Evolutionary conservation across 2,888 invertebrate genomes (phyloP).

Genomic region (Orthosia incerta): DNA sequence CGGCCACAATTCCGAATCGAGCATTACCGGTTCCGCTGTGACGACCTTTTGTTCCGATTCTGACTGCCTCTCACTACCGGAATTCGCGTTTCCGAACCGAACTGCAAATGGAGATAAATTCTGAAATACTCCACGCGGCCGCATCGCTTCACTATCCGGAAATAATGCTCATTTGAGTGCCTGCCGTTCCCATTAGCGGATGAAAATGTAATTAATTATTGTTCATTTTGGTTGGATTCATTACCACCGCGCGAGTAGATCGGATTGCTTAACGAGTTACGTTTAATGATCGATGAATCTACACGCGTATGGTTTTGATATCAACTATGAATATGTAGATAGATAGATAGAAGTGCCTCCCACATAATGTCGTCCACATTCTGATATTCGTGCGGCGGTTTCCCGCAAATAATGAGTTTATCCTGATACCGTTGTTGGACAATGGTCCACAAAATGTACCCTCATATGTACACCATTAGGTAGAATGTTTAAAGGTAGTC

Average conservation of each 20-base stretch:
- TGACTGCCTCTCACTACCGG: conserved; percentile 73
- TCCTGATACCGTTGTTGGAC: conserved; percentile 27
- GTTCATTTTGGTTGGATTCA: conserved; percentile 77
- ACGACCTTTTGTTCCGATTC: conserved; percentile 82
- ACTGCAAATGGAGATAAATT: conserved; percentile 84
- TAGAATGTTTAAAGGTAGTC: conserved; percentile 13
- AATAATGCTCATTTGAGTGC: conserved; percentile 78
- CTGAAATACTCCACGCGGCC: conserved; percentile 71
- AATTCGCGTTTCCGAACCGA: conserved; percentile 80
- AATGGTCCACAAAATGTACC: conserved; percentile 10
- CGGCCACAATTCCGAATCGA: conserved; percentile 81
- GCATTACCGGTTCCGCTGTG: conserved; percentile 82
- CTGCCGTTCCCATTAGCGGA: conserved; percentile 76
- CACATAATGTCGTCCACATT: no score
- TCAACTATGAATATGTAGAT: conserved; percentile 35
- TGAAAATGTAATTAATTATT: conserved; percentile 82
- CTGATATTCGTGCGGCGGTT: conserved; percentile 34
- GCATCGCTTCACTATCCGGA: conserved; percentile 72
- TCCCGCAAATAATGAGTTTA: conserved; percentile 52
- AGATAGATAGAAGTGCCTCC: no score
- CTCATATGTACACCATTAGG: conserved; percentile 19
- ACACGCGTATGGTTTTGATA: conserved; percentile 44
- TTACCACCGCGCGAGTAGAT: conserved; percentile 72
- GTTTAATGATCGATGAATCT: conserved; percentile 67
- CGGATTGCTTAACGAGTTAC: conserved; percentile 70